phyloP scores from a whole-genome alignment of 2,797 vertebrate species.

The Pachyuromys duprasi region DNA sequence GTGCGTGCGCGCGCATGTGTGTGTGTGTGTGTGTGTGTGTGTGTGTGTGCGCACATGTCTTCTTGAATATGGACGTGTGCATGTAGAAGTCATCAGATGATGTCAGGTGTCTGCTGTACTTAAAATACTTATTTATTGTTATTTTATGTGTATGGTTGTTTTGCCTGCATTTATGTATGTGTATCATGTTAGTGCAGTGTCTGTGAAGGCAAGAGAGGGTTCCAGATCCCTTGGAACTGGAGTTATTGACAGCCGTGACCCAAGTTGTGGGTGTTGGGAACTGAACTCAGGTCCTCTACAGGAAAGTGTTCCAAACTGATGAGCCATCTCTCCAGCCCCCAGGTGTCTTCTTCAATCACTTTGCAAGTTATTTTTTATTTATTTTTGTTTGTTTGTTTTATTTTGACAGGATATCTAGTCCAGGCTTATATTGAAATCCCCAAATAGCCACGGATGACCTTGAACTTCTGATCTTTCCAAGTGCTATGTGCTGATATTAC shows the following conservation, averaged over 20 bases:
- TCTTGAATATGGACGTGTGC: too few relatives aligned
- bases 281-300: too few relatives aligned
- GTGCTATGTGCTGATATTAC: not conserved
- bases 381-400: not conserved
- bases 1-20: too few relatives aligned
- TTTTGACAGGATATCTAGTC: not conserved
- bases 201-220: not conserved
- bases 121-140: not conserved
- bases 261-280: too few relatives aligned
- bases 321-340: too few relatives aligned
- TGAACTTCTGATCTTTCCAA: not conserved
- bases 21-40: too few relatives aligned
- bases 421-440: not conserved
- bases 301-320: too few relatives aligned
- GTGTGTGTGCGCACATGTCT: not conserved
- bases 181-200: not conserved
- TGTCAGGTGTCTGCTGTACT: not conserved
- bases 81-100: not conserved
- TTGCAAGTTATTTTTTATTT: not conserved
- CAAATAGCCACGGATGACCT: not conserved
- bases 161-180: not conserved
- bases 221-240: too few relatives aligned
- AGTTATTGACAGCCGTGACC: too few relatives aligned
- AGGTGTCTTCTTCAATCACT: not conserved
- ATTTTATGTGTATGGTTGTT: not conserved